A percentile compares a stretch with the other conserved stretches of the same genome.
Evolutionary conservation across 2,113 vertebrate species (phyloP).

Genomic region (Phalacrocorax carbo): DNA sequence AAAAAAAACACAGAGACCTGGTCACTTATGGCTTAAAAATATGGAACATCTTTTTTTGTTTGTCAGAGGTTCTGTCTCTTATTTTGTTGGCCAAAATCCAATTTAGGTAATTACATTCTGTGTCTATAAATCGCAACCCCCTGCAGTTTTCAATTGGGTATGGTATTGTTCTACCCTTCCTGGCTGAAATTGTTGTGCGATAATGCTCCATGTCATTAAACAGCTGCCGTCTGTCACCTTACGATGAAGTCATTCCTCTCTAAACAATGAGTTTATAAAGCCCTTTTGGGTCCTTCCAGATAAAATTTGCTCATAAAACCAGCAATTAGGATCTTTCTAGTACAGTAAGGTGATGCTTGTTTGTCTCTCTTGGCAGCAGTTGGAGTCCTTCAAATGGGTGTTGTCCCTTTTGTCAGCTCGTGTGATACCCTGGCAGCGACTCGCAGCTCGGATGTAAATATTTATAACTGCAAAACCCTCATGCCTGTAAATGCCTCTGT

Average conservation of each 20-base stretch:
- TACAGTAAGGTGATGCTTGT: not conserved
- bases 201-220: constrained; percentile 66
- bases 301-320: constrained; percentile 43
- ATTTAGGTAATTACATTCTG: constrained; percentile 57
- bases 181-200: constrained; percentile 27
- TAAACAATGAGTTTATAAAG: constrained; percentile 40
- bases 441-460: not conserved
- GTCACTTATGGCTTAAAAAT: not conserved
- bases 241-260: constrained; percentile 49
- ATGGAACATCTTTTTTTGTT: not conserved
- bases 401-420: not conserved
- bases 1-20: not conserved
- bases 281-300: constrained; percentile 44
- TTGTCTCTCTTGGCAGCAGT: constrained; percentile 12
- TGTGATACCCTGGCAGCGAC: not conserved
- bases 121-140: constrained; percentile 51
- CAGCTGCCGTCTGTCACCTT: constrained; percentile 62
- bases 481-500: not conserved
- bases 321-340: constrained; percentile 5
- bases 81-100: constrained; percentile 47
- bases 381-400: not conserved
- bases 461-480: not conserved
- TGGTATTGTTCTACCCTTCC: constrained; percentile 42
- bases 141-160: constrained; percentile 45
- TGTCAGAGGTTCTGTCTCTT: constrained; percentile 10